Base-by-base conservation (phyloP, 2,888 invertebrate species). In the Amphipoea oculea region DNA sequence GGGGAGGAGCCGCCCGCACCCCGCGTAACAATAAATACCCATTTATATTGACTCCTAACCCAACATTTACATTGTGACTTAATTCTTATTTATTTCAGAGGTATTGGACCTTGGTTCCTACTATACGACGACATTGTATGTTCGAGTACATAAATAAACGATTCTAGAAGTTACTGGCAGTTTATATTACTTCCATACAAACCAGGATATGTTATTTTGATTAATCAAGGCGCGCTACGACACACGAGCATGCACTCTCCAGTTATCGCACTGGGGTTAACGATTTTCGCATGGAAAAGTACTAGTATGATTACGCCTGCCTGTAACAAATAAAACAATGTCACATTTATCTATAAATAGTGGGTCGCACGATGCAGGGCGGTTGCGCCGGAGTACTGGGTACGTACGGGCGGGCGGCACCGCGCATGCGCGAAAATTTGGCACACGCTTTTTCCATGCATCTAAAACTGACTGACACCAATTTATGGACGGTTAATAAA, bases 201-300 rank as follows among this genome's bases (percentile, higher is more conserved):
- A 83, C 78, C 78, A 78, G 79, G 85, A 82, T 84, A 81, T 70
- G 45, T 76, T 67, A 69, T 85, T 82, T 60, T 62, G 60, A 79
- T 69, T 75, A 76, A 83, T 82, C 81, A 85, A 82, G 76, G 54
- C 84, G 83, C 69, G 81, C 73, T 79, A 45, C 76, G 84, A 86
- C 84, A 83, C 71, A 80, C 82, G 83, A 89, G 83, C 85, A 63
- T 83, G 86, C 86, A 89, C 93, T 92, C 92, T 93, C 92, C 90
- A 81, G 91, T 92, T 96, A 95, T 96, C 95, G 80, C 88, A 70
- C 81, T 88, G 93, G 90, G 95, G 96, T 95, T 96, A 95, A 95
- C 90, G 94, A 92, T 95, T 94, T 95, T 95, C 91, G 94, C 94
- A 93, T 96, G 96, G 96, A 96, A 96, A 96, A 95, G 91, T 96